Evolutionary conservation across 2,113 vertebrate genomes (phyloP), one percentile per base, ranked within the genome.

Genomic region (Lasiurus borealis): DNA sequence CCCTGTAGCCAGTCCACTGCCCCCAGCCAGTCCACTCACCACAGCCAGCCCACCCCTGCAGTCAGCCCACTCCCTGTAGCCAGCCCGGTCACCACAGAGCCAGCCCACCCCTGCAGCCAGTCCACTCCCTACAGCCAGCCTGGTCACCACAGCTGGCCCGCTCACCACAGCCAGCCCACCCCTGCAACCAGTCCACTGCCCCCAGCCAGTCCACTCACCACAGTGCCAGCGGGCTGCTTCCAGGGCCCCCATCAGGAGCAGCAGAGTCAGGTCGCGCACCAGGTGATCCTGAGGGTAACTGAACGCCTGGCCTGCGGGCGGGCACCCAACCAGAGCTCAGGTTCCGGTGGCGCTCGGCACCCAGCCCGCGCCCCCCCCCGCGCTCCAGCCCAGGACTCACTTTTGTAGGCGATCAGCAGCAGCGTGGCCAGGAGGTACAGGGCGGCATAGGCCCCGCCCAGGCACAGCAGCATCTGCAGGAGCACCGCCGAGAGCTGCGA

Each of bases 341-440:
- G 57, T 3, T n/a, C 72, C 9, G 11, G 1, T 19, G 12, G 27
- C 66, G 25, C 8, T 40, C 2, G 0, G 23, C 4, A 7, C 21
- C 12, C 29, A n/a, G n/a, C n/a, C n/a, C n/a, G n/a, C 5, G 21
- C 54, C 66, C 40, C 0, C 11, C 3, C 66, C 66, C 27, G 0
- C 11, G 1, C 8, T 48, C 0, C 5, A 5, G 40, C 40, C 40
- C 40, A 18, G 1, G 11, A 98, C 99, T 99, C 97, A 99, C 99
- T 99, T 97, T 99, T 99, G 93, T 98, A 99, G 88, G 98, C 68
- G 66, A 99, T 97, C 97, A 99, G 96, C 15, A 98, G 95, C 6
- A 99, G 98, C 0, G 98, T 99, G 15, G 97, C 98, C 44, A 98
- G 46, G 97, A 99, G 98, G 87, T 99, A 99, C 34, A 99, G 98